Base-by-base conservation (phyloP, 2,113 vertebrate genomes). In the Ceuthmochares aereus region DNA sequence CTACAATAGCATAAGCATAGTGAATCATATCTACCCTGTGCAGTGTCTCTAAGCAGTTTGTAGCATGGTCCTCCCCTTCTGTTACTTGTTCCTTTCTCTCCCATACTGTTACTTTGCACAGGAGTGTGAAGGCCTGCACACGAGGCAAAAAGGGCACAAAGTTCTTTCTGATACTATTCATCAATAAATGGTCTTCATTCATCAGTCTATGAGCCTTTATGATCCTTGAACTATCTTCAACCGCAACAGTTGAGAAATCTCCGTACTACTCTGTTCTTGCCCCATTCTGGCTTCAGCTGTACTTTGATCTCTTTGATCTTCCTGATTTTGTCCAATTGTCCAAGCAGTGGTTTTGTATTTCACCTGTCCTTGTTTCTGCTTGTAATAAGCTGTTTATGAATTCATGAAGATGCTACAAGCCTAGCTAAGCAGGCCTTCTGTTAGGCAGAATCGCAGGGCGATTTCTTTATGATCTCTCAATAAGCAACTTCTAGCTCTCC, bases 1-100 rank as follows among this genome's bases (percentile, higher is more conserved):
- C 27, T 32, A 45, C 36, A 59, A 6, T 59, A 3, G 1, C 43
- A 25, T 34, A 20, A 7, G 14, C 5, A 0, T 76, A 29, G 30
- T 55, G 30, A 34, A 47, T 55, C 30, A 22, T 14, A 36, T 34
- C 56, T 69, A 45, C n/a, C 9, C 13, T 63, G 8, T 84, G 11
- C 12, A 42, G 29, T 69, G 20, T 49, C 20, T 76, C 47, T 55
- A 42, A 32, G 9, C n/a, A 36, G 34, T 40, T 47, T 37, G 29
- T 47, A 47, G 37, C 29, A 36, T 36, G 17, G 21, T 66, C 11
- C 14, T 77, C 30, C 23, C 12, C 16, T 67, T 60, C 45, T 26
- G 20, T 69, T 34, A 69, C 54, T 69, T 40, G 20, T 49, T 6
- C 12, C 20, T 55, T 76, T 55, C 34, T 5, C 75, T 60, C 27